phyloP scores from a whole-genome alignment of 2,113 vertebrate genomes.

The Salvelinus alpinus region DNA sequence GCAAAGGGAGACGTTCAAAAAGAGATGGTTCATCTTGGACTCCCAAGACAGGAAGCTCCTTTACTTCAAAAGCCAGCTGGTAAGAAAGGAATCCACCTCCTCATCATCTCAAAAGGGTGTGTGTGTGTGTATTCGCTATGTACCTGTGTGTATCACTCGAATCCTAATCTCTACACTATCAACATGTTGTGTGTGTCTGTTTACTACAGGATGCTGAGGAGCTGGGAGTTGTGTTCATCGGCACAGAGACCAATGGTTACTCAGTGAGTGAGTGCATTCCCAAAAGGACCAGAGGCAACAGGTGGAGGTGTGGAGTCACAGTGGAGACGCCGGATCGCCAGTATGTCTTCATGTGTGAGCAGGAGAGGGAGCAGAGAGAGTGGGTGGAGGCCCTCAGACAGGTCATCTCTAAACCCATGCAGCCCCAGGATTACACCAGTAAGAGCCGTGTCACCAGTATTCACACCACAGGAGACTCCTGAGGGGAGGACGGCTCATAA shows the following conservation, averaged over 20 bases:
- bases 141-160: background rate
- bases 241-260: conserved; percentile 80
- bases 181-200: background rate
- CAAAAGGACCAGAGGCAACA: conserved; percentile 74
- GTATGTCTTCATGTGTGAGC: conserved; percentile 87
- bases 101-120: background rate
- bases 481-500: too few relatives aligned
- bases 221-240: conserved; percentile 84
- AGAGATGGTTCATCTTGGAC: conserved; percentile 91
- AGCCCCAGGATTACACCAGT: conserved; percentile 73
- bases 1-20: conserved; percentile 88
- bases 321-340: conserved; percentile 79
- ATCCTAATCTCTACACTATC: background rate
- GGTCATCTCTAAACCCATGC: conserved; percentile 77
- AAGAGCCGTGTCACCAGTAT: conserved; percentile 40
- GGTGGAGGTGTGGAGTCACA: conserved; percentile 79
- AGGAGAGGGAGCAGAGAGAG: conserved; percentile 81
- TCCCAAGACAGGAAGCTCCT: conserved; percentile 83
- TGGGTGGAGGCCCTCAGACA: conserved; percentile 82
- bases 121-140: conserved; percentile 21
- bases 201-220: conserved; percentile 84
- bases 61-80: conserved; percentile 89
- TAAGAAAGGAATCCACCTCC: conserved; percentile 61
- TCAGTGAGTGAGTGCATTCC: conserved; percentile 74
- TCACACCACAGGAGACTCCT: background rate